Evolutionary conservation across 2,797 vertebrate species (phyloP).

Genomic region (Pelochelys cantorii): DNA sequence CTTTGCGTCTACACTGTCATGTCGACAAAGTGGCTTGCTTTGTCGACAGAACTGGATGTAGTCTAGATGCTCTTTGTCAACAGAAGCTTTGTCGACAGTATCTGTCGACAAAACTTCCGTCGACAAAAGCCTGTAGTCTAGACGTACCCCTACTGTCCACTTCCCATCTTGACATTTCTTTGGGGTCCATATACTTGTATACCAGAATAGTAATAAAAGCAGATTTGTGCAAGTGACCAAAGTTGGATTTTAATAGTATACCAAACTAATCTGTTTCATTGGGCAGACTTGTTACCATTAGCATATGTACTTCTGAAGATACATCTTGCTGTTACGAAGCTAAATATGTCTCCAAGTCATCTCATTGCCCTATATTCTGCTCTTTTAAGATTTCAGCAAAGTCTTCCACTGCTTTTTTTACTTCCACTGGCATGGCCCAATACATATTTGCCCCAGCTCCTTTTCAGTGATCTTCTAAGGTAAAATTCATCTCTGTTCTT

Average conservation of each 20-base stretch:
- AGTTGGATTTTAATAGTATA: neutral
- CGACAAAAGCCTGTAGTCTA: too few species aligned
- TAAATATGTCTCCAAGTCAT: neutral
- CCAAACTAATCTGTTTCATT: neutral
- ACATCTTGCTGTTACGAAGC: neutral
- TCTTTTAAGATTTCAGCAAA: neutral
- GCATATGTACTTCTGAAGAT: neutral
- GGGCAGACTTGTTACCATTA: neutral
- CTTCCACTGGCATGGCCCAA: neutral
- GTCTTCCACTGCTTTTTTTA: neutral
- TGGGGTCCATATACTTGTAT: neutral
- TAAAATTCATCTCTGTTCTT: neutral
- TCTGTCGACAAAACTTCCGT: too few species aligned
- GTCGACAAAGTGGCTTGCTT: too few species aligned
- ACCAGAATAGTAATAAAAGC: neutral
- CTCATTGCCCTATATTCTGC: neutral
- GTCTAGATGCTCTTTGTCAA: too few species aligned
- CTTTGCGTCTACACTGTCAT: too few species aligned
- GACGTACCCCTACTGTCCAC: neutral
- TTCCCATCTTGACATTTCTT: neutral
- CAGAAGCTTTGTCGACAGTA: too few species aligned
- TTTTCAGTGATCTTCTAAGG: neutral
- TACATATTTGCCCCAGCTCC: fast-evolving
- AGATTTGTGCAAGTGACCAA: neutral
- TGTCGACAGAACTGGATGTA: too few species aligned